Percentiles rank a stretch among this genome's conserved stretches.
Conservation (phyloP, 2,888 invertebrate species). For the Luperina testacea region DNA sequence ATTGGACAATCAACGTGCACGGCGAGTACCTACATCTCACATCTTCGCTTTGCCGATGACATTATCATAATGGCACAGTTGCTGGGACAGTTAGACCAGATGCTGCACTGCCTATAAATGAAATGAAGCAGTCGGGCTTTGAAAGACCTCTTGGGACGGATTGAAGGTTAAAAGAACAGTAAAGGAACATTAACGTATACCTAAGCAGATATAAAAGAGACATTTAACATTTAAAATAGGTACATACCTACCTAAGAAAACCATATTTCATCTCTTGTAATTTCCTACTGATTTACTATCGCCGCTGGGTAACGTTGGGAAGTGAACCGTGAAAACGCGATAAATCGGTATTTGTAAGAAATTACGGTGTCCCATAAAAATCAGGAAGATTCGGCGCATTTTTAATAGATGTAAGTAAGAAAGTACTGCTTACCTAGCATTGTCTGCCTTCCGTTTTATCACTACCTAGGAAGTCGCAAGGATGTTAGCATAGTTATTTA, state of each 20-base stretch:
- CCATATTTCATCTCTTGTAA: conserved; percentile 69
- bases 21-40: neutral
- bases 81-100: neutral
- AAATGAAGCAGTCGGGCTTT: neutral
- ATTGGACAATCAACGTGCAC: neutral
- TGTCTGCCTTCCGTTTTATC: neutral
- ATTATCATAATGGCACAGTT: neutral
- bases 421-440: neutral
- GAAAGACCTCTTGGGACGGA: too few species aligned
- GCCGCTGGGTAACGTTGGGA: conserved; percentile 65
- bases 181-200: conserved; percentile 2
- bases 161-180: neutral
- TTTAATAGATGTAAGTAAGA: conserved; percentile 38
- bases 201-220: conserved; percentile 7
- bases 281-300: conserved; percentile 71
- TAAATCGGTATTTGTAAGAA: conserved; percentile 66
- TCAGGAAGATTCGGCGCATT: conserved; percentile 37
- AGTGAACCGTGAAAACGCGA: conserved; percentile 72
- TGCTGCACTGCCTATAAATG: neutral
- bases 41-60: neutral
- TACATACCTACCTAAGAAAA: neutral
- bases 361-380: conserved; percentile 48
- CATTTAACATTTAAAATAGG: conserved; percentile 41
- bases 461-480: neutral
- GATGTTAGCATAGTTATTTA: neutral